These are phyloP conservation scores for Thumatha senex DNA, from an alignment of 2,888 invertebrate genomes.

Conservation along the genomic window DNA sequence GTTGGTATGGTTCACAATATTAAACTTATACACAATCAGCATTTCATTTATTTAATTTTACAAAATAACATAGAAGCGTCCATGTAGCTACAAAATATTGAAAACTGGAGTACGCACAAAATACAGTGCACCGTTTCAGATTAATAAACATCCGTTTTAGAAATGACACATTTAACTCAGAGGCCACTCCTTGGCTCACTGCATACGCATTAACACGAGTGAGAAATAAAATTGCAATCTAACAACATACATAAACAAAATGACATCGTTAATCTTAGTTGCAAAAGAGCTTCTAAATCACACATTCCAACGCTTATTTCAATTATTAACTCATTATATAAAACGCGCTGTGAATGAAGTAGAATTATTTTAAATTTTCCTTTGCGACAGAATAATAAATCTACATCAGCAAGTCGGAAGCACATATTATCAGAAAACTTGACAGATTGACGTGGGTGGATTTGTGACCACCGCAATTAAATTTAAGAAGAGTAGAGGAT, in stretches of 20 bases:
- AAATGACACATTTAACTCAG: conserved; percentile 17
- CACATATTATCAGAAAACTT: conserved; percentile 23
- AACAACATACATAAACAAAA: not conserved
- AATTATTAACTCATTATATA: conserved; percentile 3
- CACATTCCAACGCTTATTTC: not conserved
- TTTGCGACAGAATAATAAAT: conserved; percentile 26
- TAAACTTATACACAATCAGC: too few relatives aligned
- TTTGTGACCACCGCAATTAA: conserved; percentile 35
- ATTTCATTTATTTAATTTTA: too few relatives aligned
- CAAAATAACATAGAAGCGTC: too few relatives aligned
- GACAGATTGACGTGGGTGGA: conserved; percentile 23
- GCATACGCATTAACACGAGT: conserved; percentile 1
- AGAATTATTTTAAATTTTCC: conserved; percentile 14
- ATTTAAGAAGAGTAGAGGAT: conserved; percentile 28
- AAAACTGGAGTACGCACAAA: not conserved
- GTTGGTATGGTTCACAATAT: too few relatives aligned
- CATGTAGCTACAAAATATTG: not conserved
- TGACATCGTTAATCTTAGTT: conserved; percentile 4
- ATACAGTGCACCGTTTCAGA: conserved; percentile 4
- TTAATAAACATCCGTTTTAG: conserved; percentile 27
- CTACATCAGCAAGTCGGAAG: conserved; percentile 32
- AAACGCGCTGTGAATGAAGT: conserved; percentile 10
- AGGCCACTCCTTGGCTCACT: conserved; percentile 7
- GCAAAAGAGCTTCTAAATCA: conserved; percentile 2
- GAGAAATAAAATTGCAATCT: not conserved